Conservation (phyloP, 2,888 invertebrate genomes). For the Phaonia tiefii region DNA sequence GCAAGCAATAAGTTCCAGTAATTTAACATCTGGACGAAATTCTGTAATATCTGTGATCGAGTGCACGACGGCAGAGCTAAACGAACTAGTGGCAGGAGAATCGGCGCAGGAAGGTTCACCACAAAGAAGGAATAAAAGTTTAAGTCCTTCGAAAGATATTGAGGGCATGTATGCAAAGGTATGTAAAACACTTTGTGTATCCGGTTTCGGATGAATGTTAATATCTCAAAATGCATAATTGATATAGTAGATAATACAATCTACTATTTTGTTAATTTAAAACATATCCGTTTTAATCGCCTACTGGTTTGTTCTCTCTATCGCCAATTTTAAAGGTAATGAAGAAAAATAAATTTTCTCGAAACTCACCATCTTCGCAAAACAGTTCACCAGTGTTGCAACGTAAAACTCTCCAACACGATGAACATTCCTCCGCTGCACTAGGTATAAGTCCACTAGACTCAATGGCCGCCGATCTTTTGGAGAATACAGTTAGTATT, state of each 20-base stretch:
- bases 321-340: constrained; percentile 78
- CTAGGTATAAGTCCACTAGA: constrained; percentile 75
- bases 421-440: constrained; percentile 62
- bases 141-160: constrained; percentile 86
- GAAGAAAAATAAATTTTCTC: constrained; percentile 80
- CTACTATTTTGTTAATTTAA: neutral
- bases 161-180: constrained; percentile 96
- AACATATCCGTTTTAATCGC: too few species aligned
- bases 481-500: constrained; percentile 67
- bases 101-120: constrained; percentile 71
- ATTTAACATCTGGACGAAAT: constrained; percentile 79
- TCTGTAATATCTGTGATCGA: constrained; percentile 80
- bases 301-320: too few species aligned
- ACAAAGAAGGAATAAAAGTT: constrained; percentile 77
- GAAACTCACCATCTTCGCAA: constrained; percentile 77
- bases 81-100: constrained; percentile 48
- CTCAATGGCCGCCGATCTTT: constrained; percentile 72
- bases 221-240: neutral
- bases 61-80: constrained; percentile 66
- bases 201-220: too few species aligned
- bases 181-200: too few species aligned
- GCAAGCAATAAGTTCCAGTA: constrained; percentile 76
- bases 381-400: constrained; percentile 77
- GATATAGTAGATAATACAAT: neutral
- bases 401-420: constrained; percentile 73